phyloP scores from a whole-genome alignment of 2,888 invertebrate species.

The Cerastoderma edule region DNA sequence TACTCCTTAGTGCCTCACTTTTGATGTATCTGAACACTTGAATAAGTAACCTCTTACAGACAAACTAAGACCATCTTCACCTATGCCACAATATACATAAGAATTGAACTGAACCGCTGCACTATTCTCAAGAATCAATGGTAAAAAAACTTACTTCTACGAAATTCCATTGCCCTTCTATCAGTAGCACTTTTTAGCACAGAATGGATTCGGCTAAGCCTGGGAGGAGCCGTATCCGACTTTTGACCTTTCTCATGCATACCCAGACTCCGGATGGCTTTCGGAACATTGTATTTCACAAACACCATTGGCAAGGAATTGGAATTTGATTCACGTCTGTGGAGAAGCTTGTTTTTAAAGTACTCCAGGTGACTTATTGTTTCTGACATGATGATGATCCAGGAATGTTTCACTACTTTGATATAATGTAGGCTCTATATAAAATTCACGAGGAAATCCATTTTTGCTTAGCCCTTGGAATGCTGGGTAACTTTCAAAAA shows the following conservation, averaged over 20 bases:
- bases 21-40: too few relatives aligned
- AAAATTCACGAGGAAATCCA: too few relatives aligned
- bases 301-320: slow-evolving; percentile 50
- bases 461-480: too few relatives aligned
- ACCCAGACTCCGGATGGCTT: slow-evolving; percentile 45
- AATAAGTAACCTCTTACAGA: too few relatives aligned
- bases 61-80: too few relatives aligned
- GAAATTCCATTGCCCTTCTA: slow-evolving; percentile 26
- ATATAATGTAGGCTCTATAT: too few relatives aligned
- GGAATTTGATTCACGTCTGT: slow-evolving; percentile 23
- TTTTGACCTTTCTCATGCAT: slow-evolving; percentile 37
- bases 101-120: too few relatives aligned
- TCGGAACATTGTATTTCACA: slow-evolving; percentile 58
- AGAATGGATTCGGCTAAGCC: slow-evolving; percentile 27
- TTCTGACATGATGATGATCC: slow-evolving; percentile 33
- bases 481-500: too few relatives aligned
- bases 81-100: too few relatives aligned
- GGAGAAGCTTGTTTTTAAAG: slow-evolving; percentile 37
- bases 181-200: slow-evolving; percentile 35
- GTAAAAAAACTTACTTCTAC: slow-evolving; percentile 23
- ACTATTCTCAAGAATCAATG: too few relatives aligned
- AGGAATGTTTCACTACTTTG: too few relatives aligned
- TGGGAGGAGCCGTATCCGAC: slow-evolving; percentile 43
- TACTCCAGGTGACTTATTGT: slow-evolving; percentile 23
- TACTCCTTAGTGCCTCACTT: too few relatives aligned